Evolutionary conservation across 2,888 invertebrate genomes (phyloP), one percentile per base, ranked within the genome.

Genomic region (Acronicta alni): DNA sequence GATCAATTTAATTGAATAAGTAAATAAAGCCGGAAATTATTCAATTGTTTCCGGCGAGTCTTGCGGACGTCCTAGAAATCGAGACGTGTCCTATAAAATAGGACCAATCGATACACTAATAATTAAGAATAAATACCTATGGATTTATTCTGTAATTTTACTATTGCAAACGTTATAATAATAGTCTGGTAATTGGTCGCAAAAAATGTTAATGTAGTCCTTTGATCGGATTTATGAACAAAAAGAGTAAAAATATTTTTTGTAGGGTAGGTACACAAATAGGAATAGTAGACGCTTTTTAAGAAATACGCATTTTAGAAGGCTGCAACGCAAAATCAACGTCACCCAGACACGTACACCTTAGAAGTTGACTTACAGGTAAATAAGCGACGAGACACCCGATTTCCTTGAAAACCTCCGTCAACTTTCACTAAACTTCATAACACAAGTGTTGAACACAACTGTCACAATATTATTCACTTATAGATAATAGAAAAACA

Each of bases 401-500:
- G 84, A 89, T 87, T 89, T 88, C 86, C 88, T 89, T 84, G 80
- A 79, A 81, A 84, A 82, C 79, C 87, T 85, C 85, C 88, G 89
- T 91, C 89, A 93, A 90, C 90, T 88, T 83, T 88, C 89, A 87
- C 87, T 83, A 84, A 89, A 89, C 90, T 88, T 90, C 93, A 94
- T 94, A 91, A 90, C 93, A 93, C 90, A 90, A 84, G 80, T 85
- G 84, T 87, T 81, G 66, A 77, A 76, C 89, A 89, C 92, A 82
- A 81, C 80, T 78, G 82, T 86, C 86, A 87, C 89, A 83, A 87
- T 87, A 85, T 83, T 84, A 89, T 82, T 83, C 92, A 92, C 92
- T 86, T 79, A 83, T 80, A 81, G 81, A 84, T 75, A 84, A 84
- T 80, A 83, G 77, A 79, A 74, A 82, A 84, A 86, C 92, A 92